Evolutionary conservation across 2,113 vertebrate genomes (phyloP), one percentile per base, ranked within the genome.

Genomic region (Actenoides lindsayi): DNA sequence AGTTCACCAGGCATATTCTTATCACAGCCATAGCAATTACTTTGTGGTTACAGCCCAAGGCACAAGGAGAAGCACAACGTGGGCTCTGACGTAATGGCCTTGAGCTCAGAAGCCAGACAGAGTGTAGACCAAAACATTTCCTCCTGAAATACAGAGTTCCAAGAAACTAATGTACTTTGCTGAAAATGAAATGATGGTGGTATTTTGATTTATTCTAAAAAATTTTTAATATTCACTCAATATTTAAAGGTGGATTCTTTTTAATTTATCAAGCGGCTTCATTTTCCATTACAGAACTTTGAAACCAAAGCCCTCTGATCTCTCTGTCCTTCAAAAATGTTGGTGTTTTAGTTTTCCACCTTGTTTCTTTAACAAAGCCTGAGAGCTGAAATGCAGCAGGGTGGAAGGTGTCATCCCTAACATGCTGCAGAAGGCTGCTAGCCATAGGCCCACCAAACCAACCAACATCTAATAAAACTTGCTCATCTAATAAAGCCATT

Each of bases 381-480:
- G 39, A 53, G 30, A 69, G 24, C 21, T 77, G n/a, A 80, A 67
- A 25, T 13, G 30, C 35, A 65, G 27, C 17, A 69, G 11, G 6
- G 24, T 46, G 16, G 44, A 74, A 82, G 8, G 7, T 39, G 39
- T 10, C 3, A 70, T 76, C 33, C 57, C 54, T 50, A 60, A 35
- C 4, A 19, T 0, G 0, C 5, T 27, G 6, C 0, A 1, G 24
- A 86, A 46, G 11, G 8, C 13, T 71, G 7, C 13, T 71, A 46
- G 54, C 21, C 6, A 8, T 2, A 2, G 20, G 33, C 13, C 35
- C 20, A 80, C 13, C 42, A 53, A 53, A 42, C 15, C 27, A 62
- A 9, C 6, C 4, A 13, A 50, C 15, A 9, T 11, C 6, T 54
- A 18, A 68, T 20, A 83, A 90, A 54, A 12, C 8, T 63, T 1